Conservation (phyloP, 2,888 invertebrate genomes). For the Phyllotreta striolata region DNA sequence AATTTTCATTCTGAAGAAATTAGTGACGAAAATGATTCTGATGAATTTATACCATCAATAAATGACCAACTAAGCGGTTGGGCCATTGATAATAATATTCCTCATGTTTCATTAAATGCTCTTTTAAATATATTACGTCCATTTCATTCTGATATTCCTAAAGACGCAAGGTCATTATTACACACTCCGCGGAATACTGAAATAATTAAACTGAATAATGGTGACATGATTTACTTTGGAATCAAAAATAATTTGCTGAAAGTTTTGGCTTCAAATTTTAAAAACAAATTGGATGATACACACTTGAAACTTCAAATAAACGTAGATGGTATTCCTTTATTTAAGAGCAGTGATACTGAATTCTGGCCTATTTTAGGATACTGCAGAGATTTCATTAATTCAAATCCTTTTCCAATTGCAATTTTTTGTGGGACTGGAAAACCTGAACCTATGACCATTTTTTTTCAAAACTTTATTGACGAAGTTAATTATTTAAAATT, state of each 20-base stretch:
- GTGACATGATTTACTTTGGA: conserved; percentile 35
- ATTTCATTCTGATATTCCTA: conserved; percentile 21
- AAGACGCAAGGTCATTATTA: conserved; percentile 23
- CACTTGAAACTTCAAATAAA: conserved; percentile 36
- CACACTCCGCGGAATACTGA: conserved; percentile 25
- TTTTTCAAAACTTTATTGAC: conserved; percentile 30
- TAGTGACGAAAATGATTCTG: no score
- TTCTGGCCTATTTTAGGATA: conserved; percentile 36
- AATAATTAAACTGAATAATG: conserved; percentile 29
- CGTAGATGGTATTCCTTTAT: conserved; percentile 39
- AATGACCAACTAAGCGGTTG: conserved; percentile 21
- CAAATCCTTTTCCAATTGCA: conserved; percentile 33
- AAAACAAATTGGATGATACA: no score
- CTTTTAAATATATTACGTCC: conserved; percentile 30
- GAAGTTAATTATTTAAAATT: conserved; percentile 27
- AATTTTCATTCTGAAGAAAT: no score
- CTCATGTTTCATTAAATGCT: conserved; percentile 12
- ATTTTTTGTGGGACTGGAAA: conserved; percentile 36
- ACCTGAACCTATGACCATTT: conserved; percentile 30
- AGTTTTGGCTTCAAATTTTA: conserved; percentile 27
- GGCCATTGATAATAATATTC: conserved; percentile 29
- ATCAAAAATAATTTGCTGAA: conserved; percentile 19
- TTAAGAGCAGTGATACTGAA: conserved; percentile 36
- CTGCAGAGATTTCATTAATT: conserved; percentile 30
- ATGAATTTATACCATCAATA: conserved; percentile 1